Evolutionary conservation across 2,888 invertebrate genomes (phyloP).

Genomic region (Globia sparganii): DNA sequence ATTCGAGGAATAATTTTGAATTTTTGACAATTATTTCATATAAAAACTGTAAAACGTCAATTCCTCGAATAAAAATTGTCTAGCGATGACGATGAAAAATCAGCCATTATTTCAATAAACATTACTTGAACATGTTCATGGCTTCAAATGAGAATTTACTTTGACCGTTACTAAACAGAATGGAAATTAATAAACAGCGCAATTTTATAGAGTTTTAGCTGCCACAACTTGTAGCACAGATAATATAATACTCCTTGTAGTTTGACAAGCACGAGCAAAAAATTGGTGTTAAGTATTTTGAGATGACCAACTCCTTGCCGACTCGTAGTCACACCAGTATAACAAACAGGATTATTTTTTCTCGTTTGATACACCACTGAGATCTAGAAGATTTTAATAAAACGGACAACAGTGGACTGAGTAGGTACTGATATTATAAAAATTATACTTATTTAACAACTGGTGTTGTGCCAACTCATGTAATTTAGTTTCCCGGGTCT

Average conservation of each 20-base stretch:
- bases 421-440: conserved; percentile 20
- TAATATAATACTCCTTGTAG: too few species aligned
- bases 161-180: not conserved
- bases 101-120: conserved; percentile 15
- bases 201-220: not conserved
- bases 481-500: conserved; percentile 37
- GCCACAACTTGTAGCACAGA: too few species aligned
- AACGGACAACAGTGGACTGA: conserved; percentile 6
- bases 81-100: too few species aligned
- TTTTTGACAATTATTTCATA: too few species aligned
- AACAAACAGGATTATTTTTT: too few species aligned
- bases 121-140: not conserved
- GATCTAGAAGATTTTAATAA: conserved; percentile 5
- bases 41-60: too few species aligned
- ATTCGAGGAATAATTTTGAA: too few species aligned
- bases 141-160: not conserved
- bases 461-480: conserved; percentile 52
- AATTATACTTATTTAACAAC: conserved; percentile 27
- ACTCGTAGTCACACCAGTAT: too few species aligned
- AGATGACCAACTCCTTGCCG: not conserved
- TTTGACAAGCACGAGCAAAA: not conserved
- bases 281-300: not conserved
- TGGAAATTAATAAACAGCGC: not conserved
- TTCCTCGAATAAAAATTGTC: too few species aligned
- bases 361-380: too few species aligned